Conservation (phyloP, 1,140 invertebrate genomes). For the Hesperophylax magnus region DNA sequence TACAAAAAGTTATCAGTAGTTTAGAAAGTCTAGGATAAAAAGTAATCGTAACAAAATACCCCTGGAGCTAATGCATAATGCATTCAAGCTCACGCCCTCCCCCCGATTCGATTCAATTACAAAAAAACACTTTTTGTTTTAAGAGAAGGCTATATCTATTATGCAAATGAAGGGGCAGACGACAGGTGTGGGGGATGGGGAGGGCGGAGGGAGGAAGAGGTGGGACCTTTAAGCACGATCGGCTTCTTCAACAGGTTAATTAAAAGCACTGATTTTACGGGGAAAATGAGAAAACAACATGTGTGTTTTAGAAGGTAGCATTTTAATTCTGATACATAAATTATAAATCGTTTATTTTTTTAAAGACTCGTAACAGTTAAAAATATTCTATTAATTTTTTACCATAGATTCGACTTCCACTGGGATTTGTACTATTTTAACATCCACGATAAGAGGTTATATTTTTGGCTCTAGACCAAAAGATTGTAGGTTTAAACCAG, state of each 20-base stretch:
- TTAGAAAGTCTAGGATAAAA: too few species aligned
- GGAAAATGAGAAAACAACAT: neutral
- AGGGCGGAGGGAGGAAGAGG: neutral
- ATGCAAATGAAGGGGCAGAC: slow-evolving; percentile 13
- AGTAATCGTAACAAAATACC: too few species aligned
- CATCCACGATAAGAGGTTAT: too few species aligned
- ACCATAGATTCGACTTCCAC: too few species aligned
- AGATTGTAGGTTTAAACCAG: too few species aligned
- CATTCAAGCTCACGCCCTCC: slow-evolving; percentile 24
- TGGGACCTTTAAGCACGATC: slow-evolving; percentile 10
- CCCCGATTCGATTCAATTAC: slow-evolving; percentile 37
- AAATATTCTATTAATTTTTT: too few species aligned
- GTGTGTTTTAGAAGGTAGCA: neutral
- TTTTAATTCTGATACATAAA: too few species aligned
- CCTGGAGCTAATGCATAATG: slow-evolving; percentile 33
- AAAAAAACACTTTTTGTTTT: slow-evolving; percentile 37
- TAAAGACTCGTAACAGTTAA: too few species aligned
- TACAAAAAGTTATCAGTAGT: too few species aligned
- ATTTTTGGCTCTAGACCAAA: too few species aligned
- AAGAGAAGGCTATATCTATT: slow-evolving; percentile 33
- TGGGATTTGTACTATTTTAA: too few species aligned
- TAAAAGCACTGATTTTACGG: slow-evolving; percentile 16
- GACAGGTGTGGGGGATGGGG: neutral
- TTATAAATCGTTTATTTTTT: too few species aligned
- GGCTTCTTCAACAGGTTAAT: slow-evolving; percentile 36